Percentiles rank a stretch among this genome's conserved stretches.
phyloP scores from a whole-genome alignment of 2,888 invertebrate genomes.

The Phragmatobia fuliginosa region DNA sequence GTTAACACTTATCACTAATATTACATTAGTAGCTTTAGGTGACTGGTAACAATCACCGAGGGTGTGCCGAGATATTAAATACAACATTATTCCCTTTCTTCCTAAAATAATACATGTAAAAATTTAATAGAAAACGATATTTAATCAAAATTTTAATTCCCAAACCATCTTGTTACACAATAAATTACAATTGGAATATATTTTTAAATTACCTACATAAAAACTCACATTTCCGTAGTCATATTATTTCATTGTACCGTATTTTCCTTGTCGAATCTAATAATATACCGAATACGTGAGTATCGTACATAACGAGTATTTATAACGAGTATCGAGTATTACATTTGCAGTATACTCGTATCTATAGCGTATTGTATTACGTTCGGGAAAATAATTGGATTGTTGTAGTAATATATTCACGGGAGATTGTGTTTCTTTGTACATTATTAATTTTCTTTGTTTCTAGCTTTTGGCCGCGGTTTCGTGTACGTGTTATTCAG shows the following conservation, averaged over 20 bases:
- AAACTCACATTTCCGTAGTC: not conserved
- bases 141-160: not conserved
- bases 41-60: too few species aligned
- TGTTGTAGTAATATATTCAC: not conserved
- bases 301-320: slow-evolving; percentile 1
- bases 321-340: slow-evolving; percentile 3
- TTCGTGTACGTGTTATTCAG: too few species aligned
- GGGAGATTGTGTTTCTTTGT: not conserved
- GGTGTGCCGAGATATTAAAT: too few species aligned
- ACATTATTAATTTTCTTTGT: not conserved
- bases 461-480: not conserved
- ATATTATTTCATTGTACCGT: not conserved
- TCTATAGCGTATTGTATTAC: too few species aligned
- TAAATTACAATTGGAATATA: not conserved
- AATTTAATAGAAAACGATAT: too few species aligned
- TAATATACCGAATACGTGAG: not conserved
- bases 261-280: not conserved
- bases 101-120: too few species aligned
- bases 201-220: not conserved
- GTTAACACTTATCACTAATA: too few species aligned
- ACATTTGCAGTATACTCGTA: not conserved
- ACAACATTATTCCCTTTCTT: too few species aligned
- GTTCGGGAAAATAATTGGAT: not conserved
- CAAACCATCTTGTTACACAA: not conserved
- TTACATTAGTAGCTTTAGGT: too few species aligned